Evolutionary conservation across 2,888 invertebrate genomes (phyloP).

Genomic region (Alloplasta piceator): DNA sequence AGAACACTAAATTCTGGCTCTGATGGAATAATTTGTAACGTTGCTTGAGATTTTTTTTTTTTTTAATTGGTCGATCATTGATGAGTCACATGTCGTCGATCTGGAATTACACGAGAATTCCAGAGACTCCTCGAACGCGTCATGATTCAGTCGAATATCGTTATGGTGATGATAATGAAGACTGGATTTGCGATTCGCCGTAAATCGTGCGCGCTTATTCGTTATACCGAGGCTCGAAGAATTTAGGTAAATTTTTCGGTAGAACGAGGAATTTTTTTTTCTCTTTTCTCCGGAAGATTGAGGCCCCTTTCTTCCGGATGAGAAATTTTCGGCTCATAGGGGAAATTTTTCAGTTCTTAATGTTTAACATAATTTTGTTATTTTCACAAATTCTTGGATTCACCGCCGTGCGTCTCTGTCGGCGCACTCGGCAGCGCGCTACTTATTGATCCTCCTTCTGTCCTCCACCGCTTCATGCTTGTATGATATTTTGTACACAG

Average conservation of each 20-base stretch:
- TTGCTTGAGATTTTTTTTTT: no score
- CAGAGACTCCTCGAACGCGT: slow-evolving; percentile 30
- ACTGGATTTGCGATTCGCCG: slow-evolving; percentile 71
- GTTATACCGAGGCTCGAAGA: slow-evolving; percentile 8
- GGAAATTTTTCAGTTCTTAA: slow-evolving; percentile 38
- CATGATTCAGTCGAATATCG: slow-evolving; percentile 29
- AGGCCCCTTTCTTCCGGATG: background rate
- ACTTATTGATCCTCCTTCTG: slow-evolving; percentile 80
- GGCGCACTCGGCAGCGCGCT: slow-evolving; percentile 71
- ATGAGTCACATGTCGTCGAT: slow-evolving; percentile 23
- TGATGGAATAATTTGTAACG: no score
- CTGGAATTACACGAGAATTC: slow-evolving; percentile 13
- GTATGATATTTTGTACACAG: slow-evolving; percentile 67
- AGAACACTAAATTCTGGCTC: no score
- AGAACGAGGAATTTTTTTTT: no score
- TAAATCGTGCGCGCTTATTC: slow-evolving; percentile 67
- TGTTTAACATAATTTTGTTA: background rate
- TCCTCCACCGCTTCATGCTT: slow-evolving; percentile 58
- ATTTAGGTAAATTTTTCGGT: slow-evolving; percentile 25
- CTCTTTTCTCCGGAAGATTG: no score
- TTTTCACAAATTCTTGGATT: slow-evolving; percentile 10
- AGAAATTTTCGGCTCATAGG: slow-evolving; percentile 1
- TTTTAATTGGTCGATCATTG: no score
- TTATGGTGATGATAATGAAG: slow-evolving; percentile 64
- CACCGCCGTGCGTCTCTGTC: slow-evolving; percentile 33